Conservation (phyloP, 2,797 vertebrate species). For the Pempheris klunzingeri region DNA sequence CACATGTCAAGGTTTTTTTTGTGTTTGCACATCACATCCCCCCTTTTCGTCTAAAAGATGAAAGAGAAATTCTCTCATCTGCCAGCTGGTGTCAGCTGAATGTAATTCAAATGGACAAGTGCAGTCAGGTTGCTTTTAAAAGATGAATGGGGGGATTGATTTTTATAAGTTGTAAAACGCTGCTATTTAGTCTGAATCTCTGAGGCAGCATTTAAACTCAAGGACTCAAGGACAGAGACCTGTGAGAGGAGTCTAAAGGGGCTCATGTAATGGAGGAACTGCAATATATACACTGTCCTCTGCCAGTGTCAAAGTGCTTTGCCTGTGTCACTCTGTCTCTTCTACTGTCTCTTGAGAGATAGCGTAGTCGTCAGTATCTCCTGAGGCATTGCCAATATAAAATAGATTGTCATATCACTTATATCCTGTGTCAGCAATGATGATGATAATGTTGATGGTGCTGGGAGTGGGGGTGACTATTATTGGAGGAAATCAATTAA, state of each 20-base stretch:
- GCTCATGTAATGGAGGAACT: slow-evolving; percentile 64
- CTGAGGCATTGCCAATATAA: slow-evolving; percentile 73
- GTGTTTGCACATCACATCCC: slow-evolving; percentile 11
- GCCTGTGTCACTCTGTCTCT: slow-evolving; percentile 49
- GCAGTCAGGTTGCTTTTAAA: slow-evolving; percentile 77
- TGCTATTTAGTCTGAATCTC: slow-evolving; percentile 71
- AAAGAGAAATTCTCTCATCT: slow-evolving; percentile 47
- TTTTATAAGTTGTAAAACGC: slow-evolving; percentile 76
- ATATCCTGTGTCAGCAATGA: slow-evolving; percentile 78
- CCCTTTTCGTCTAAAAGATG: slow-evolving; percentile 22
- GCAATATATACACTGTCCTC: slow-evolving; percentile 68
- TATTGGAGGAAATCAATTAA: slow-evolving; percentile 91
- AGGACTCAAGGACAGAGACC: slow-evolving; percentile 76
- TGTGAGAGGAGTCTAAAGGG: slow-evolving; percentile 59
- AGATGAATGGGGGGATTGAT: slow-evolving; percentile 81
- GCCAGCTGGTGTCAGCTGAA: slow-evolving; percentile 60
- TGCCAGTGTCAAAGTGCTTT: slow-evolving; percentile 72
- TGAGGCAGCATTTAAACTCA: slow-evolving; percentile 58
- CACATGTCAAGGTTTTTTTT: not conserved
- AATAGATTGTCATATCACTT: slow-evolving; percentile 86
- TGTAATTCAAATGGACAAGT: slow-evolving; percentile 77
- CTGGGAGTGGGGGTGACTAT: slow-evolving; percentile 71
- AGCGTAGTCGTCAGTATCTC: slow-evolving; percentile 57
- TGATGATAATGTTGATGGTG: slow-evolving; percentile 80
- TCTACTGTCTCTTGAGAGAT: slow-evolving; percentile 58